Conservation (phyloP, 2,797 vertebrate genomes). For the Phylloscopus collybita region DNA sequence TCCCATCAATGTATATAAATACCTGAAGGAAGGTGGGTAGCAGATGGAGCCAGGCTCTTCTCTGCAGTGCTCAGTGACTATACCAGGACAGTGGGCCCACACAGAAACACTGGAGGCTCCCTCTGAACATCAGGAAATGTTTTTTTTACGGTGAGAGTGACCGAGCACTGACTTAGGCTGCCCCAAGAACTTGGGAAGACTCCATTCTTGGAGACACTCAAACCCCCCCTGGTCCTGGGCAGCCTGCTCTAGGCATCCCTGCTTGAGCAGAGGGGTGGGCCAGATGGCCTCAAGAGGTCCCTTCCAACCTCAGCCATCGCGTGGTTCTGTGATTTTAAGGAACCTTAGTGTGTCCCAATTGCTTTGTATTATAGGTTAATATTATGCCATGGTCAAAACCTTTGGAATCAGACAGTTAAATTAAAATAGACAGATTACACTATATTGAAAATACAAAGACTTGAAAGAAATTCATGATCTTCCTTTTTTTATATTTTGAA, state of each 20-base stretch:
- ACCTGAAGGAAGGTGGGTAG: not conserved
- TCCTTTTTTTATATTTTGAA: not conserved
- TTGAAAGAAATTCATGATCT: not conserved
- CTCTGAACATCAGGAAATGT: not conserved
- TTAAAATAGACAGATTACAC: not conserved
- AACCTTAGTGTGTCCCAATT: not conserved
- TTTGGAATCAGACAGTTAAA: not conserved
- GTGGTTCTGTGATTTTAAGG: not conserved
- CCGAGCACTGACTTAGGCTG: not conserved
- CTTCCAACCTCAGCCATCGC: not conserved
- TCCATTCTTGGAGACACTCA: not conserved
- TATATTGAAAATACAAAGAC: not conserved
- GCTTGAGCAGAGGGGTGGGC: not conserved
- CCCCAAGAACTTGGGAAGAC: fast-evolving
- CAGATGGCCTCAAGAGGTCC: not conserved
- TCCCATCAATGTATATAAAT: not conserved
- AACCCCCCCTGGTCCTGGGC: not conserved
- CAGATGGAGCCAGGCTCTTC: not conserved
- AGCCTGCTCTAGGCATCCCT: not conserved
- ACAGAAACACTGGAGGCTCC: not conserved
- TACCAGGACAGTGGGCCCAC: not conserved
- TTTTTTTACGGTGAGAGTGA: not conserved
- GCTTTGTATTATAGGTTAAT: not conserved
- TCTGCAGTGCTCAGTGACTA: not conserved
- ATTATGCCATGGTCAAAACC: not conserved